These are phyloP conservation scores for zebrafish (Danio rerio) DNA, from an alignment of 2,113 vertebrate species.

Conservation along the genomic window DNA sequence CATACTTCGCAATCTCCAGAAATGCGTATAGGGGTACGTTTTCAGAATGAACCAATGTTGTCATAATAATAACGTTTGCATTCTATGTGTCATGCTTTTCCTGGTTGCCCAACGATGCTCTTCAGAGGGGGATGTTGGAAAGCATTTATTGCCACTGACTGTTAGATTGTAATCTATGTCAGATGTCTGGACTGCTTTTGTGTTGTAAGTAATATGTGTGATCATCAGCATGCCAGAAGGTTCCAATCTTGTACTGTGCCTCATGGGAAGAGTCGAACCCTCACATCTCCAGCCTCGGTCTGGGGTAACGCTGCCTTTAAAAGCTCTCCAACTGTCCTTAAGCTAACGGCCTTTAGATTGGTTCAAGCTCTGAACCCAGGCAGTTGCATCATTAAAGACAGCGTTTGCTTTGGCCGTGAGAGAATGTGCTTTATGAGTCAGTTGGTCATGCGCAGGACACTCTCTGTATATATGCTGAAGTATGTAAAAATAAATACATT, in stretches of 20 bases:
- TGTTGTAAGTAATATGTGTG: conserved; percentile 47
- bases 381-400: conserved; percentile 40
- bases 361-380: conserved; percentile 46
- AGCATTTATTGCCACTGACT: conserved; percentile 57
- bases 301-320: conserved; percentile 49
- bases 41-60: too few species aligned
- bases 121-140: conserved; percentile 43
- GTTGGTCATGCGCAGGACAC: conserved; percentile 9
- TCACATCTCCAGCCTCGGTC: conserved; percentile 31
- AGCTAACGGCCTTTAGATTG: conserved; percentile 54
- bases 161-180: conserved; percentile 54
- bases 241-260: conserved; percentile 53
- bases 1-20: too few species aligned
- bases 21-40: too few species aligned
- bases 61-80: conserved; percentile 14
- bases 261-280: conserved; percentile 40
- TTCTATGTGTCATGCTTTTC: conserved; percentile 1
- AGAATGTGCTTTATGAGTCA: conserved; percentile 19
- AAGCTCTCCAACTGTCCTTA: conserved; percentile 53
- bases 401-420: conserved; percentile 23
- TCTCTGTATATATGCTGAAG: neutral
- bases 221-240: conserved; percentile 55
- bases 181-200: conserved; percentile 50
- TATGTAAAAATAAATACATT: neutral
- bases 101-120: conserved; percentile 9